These are phyloP conservation scores for Chaenogobius annularis DNA, from an alignment of 2,113 vertebrate genomes.

Conservation along the genomic window DNA sequence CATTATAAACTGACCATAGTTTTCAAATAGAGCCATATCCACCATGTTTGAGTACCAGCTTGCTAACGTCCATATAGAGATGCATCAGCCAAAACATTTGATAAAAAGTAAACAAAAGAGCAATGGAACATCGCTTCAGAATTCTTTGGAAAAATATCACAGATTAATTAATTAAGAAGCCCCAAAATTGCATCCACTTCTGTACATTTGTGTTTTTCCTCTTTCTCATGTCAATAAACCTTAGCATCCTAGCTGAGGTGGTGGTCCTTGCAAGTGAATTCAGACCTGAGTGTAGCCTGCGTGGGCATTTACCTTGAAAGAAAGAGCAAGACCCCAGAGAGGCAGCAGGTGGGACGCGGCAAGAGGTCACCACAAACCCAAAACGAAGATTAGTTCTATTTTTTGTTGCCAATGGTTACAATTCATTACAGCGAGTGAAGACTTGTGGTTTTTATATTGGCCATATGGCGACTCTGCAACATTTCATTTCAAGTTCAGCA, in stretches of 20 bases:
- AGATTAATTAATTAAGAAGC: no score
- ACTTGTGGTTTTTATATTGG: neutral
- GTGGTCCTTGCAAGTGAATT: no score
- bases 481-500: neutral
- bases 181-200: no score
- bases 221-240: no score
- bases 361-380: conserved; percentile 27
- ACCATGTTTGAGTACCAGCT: no score
- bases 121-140: no score
- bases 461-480: neutral
- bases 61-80: no score
- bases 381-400: conserved; percentile 7
- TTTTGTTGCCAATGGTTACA: neutral
- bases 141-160: no score
- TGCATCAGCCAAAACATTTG: no score
- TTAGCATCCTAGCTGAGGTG: no score
- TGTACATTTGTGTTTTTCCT: no score
- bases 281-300: conserved; percentile 43
- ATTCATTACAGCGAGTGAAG: neutral
- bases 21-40: neutral
- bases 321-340: conserved; percentile 42
- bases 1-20: neutral
- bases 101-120: no score
- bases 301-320: conserved; percentile 51
- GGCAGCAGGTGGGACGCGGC: conserved; percentile 46